Evolutionary conservation across 2,113 vertebrate genomes (phyloP), one percentile per base, ranked within the genome.

Genomic region (Callipepla squamata): DNA sequence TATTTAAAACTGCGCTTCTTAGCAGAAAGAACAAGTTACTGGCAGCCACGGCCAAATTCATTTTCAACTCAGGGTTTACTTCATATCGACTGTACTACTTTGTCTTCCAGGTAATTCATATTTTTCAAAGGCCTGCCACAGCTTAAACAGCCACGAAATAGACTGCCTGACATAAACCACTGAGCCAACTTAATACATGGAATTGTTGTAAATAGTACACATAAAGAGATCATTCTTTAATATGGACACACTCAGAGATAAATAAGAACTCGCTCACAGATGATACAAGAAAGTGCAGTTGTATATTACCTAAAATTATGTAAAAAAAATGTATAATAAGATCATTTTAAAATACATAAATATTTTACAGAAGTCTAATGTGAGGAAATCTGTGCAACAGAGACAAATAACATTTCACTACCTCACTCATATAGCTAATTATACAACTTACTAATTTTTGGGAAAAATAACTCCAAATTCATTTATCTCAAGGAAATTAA

Each of bases 1-100:
- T 73, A 92, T 67, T 94, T 92, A 66, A 78, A 95, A 84, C 57
- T 34, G 30, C 38, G 17, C 34, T 92, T 88, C 80, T 76, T 44
- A 62, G 17, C 18, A 70, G 84, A 80, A 42, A 11, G 25, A 28
- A 22, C 32, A 63, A 14, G 26, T 23, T 78, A 50, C 45, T 38
- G 32, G 83, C 22, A 77, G 47, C 69, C 78, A 63, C 30, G 72
- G 51, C 7, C 12, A 91, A 85, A 85, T 57, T 47, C 13, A 62
- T 94, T 81, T 93, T 85, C 78, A 20, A 8, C 36, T 90, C 86
- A 26, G 77, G 9, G 34, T 85, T 40, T 83, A n/a, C 30, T 92
- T 81, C 69, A 16, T 79, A 55, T 32, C 63, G 50, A n/a, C 30
- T 57, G 6, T 32, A 30, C 21, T 65, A 23, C 42, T 61, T 67